phyloP scores from a whole-genome alignment of 2,113 vertebrate species.

The Pithys albifrons region DNA sequence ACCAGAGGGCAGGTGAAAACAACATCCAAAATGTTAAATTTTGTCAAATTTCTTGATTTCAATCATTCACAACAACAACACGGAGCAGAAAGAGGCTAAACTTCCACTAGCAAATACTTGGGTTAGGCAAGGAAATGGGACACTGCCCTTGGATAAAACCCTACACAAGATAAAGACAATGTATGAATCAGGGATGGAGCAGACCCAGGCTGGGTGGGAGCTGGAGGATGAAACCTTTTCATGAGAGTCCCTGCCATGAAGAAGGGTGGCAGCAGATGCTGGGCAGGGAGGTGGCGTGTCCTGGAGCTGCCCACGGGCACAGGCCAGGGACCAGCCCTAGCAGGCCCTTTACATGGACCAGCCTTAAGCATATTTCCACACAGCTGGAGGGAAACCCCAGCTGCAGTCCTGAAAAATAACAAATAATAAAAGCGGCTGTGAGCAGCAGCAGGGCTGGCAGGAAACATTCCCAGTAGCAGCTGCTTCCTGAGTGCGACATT shows the following conservation, averaged over 20 bases:
- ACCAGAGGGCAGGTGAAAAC: neutral
- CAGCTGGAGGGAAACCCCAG: conserved; percentile 76
- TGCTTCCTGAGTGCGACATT: conserved; percentile 80
- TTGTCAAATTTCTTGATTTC: neutral
- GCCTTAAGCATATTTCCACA: conserved; percentile 65
- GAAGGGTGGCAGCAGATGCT: neutral
- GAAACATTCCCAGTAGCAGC: conserved; percentile 83
- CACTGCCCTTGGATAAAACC: neutral
- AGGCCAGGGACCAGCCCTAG: neutral
- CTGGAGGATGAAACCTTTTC: neutral
- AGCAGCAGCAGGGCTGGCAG: conserved; percentile 70
- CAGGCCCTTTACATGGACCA: neutral
- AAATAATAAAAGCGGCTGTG: conserved; percentile 66
- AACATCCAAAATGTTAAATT: neutral
- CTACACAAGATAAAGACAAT: neutral
- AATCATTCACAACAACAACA: neutral
- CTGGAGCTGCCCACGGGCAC: neutral
- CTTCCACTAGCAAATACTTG: neutral
- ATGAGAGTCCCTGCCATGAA: neutral
- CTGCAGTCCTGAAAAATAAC: conserved; percentile 72
- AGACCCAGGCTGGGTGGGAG: neutral
- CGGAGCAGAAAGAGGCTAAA: accelerated
- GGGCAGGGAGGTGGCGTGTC: neutral
- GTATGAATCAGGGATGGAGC: neutral
- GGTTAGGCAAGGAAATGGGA: neutral